Conservation (phyloP, 2,113 vertebrate species). For the Dipodomys ordii region DNA sequence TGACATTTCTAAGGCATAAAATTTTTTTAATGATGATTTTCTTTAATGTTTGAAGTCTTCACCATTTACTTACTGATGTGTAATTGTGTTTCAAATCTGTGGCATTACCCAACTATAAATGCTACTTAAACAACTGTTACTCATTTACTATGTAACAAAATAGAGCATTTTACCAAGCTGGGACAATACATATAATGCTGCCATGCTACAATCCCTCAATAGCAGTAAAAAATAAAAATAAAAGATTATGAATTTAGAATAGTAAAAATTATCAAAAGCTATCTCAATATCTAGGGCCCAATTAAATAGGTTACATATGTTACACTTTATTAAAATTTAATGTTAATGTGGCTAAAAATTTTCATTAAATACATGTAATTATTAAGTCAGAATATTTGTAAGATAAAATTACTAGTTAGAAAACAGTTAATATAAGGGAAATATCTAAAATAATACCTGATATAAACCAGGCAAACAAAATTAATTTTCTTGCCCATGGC, state of each 20-base stretch:
- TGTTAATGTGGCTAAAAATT: constrained; percentile 57
- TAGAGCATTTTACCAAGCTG: constrained; percentile 44
- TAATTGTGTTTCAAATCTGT: constrained; percentile 50
- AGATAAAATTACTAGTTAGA: constrained; percentile 70
- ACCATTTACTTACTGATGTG: constrained; percentile 30
- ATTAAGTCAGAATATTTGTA: constrained; percentile 60
- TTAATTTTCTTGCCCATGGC: constrained; percentile 53
- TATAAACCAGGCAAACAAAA: constrained; percentile 74
- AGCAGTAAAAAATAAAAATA: constrained; percentile 46
- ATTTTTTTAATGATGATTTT: constrained; percentile 7
- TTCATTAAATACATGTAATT: constrained; percentile 60
- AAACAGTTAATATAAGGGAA: constrained; percentile 58
- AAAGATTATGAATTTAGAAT: constrained; percentile 65
- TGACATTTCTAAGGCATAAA: constrained; percentile 25
- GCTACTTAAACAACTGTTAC: constrained; percentile 32
- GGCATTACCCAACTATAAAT: constrained; percentile 18
- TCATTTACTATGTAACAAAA: constrained; percentile 60
- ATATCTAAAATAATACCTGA: constrained; percentile 58
- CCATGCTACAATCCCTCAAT: constrained; percentile 13
- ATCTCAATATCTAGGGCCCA: constrained; percentile 41
- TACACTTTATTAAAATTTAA: constrained; percentile 59
- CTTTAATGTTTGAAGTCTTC: constrained; percentile 13
- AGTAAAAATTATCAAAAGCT: constrained; percentile 44
- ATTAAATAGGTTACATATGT: constrained; percentile 61
- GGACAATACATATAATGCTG: constrained; percentile 27